Percentiles rank a stretch among this genome's conserved stretches.
Conservation (phyloP, 2,888 invertebrate genomes). For the Athalia rosae region DNA sequence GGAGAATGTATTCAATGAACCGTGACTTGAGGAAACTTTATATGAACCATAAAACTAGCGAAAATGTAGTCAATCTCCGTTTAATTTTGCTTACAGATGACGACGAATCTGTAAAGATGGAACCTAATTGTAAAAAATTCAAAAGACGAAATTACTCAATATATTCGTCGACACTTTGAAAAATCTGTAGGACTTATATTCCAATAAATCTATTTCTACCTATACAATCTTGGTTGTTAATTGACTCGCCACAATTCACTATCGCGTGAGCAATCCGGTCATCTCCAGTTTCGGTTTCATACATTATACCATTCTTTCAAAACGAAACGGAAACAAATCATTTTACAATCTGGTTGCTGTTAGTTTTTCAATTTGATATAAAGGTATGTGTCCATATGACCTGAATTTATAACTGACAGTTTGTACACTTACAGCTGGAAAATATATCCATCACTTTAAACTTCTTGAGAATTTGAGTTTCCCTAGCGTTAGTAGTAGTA, state of each 20-base stretch:
- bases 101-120: slow-evolving; percentile 49
- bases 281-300: too few relatives aligned
- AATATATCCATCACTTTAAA: too few relatives aligned
- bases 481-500: too few relatives aligned
- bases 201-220: slow-evolving; percentile 9
- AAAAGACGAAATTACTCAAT: slow-evolving; percentile 73
- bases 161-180: slow-evolving; percentile 64
- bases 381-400: too few relatives aligned
- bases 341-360: too few relatives aligned
- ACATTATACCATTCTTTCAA: too few relatives aligned
- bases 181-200: slow-evolving; percentile 6
- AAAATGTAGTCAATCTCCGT: neutral
- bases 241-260: neutral
- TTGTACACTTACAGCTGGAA: too few relatives aligned
- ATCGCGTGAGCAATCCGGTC: too few relatives aligned
- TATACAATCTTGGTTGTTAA: neutral
- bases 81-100: slow-evolving; percentile 49
- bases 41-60: neutral
- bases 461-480: too few relatives aligned
- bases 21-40: neutral
- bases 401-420: too few relatives aligned
- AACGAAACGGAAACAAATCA: neutral
- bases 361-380: too few relatives aligned
- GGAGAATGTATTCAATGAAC: neutral
- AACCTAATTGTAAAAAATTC: slow-evolving; percentile 70